Percentiles rank a stretch among this genome's conserved stretches.
phyloP scores from a whole-genome alignment of 2,888 invertebrate species.

The Agriotes lineatus region DNA sequence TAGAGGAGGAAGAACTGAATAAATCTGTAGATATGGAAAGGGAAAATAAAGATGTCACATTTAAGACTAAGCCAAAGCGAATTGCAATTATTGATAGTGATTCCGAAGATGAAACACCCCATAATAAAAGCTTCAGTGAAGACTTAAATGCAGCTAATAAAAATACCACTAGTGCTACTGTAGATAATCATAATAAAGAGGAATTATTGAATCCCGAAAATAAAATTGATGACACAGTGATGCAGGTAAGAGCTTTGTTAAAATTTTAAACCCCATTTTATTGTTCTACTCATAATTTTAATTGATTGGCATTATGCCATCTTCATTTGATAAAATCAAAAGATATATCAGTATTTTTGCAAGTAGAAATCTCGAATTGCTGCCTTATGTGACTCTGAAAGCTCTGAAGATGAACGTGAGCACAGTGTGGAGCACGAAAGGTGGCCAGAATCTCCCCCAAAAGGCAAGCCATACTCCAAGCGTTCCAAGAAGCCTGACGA shows the following conservation, averaged over 20 bases:
- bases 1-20: too few relatives aligned
- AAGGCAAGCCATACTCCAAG: not conserved
- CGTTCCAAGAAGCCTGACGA: not conserved
- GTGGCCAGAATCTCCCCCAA: slow-evolving; percentile 1
- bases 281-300: too few relatives aligned
- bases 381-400: slow-evolving; percentile 71
- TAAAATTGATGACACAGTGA: too few relatives aligned
- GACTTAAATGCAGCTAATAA: slow-evolving; percentile 40
- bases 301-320: too few relatives aligned
- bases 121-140: slow-evolving; percentile 42
- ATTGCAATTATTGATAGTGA: slow-evolving; percentile 48
- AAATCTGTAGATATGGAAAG: too few relatives aligned
- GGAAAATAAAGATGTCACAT: not conserved
- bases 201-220: slow-evolving; percentile 46
- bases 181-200: slow-evolving; percentile 45
- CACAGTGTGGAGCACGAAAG: slow-evolving; percentile 20
- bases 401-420: slow-evolving; percentile 63
- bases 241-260: too few relatives aligned
- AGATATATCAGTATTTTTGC: too few relatives aligned
- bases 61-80: slow-evolving; percentile 15
- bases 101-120: slow-evolving; percentile 39
- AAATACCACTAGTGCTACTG: too few relatives aligned
- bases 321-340: too few relatives aligned
- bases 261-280: too few relatives aligned
- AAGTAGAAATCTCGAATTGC: slow-evolving; percentile 60